Conservation (phyloP, 2,888 invertebrate species). For the Toxonevra muliebris region DNA sequence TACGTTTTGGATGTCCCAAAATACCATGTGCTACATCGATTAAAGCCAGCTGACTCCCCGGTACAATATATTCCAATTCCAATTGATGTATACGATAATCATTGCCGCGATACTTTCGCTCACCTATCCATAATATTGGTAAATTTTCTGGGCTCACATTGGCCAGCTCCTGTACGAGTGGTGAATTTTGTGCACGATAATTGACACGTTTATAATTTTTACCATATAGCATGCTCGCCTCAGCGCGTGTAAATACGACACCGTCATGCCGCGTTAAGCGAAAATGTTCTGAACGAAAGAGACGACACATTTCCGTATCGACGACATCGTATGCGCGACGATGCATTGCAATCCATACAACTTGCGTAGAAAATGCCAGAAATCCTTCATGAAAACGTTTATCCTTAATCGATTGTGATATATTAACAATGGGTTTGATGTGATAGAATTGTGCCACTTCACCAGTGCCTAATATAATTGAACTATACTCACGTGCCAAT, state of each 20-base stretch:
- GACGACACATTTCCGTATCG: slow-evolving; percentile 59
- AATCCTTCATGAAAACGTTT: slow-evolving; percentile 56
- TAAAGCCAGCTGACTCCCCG: slow-evolving; percentile 55
- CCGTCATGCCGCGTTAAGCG: slow-evolving; percentile 46
- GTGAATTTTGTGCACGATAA: slow-evolving; percentile 59
- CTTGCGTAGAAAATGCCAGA: slow-evolving; percentile 54
- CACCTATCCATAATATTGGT: slow-evolving; percentile 62
- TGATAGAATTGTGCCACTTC: slow-evolving; percentile 58
- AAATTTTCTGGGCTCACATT: slow-evolving; percentile 49
- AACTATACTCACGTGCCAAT: slow-evolving; percentile 60
- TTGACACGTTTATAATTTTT: slow-evolving; percentile 54
- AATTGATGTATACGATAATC: slow-evolving; percentile 55
- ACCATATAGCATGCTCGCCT: slow-evolving; percentile 56
- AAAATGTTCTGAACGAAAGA: slow-evolving; percentile 62
- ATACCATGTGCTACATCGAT: slow-evolving; percentile 60
- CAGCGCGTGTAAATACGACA: slow-evolving; percentile 47
- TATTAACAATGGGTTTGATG: slow-evolving; percentile 50
- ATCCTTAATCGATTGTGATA: slow-evolving; percentile 53
- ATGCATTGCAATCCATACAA: slow-evolving; percentile 62
- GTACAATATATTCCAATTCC: slow-evolving; percentile 59
- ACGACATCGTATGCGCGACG: slow-evolving; percentile 57
- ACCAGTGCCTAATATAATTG: slow-evolving; percentile 53
- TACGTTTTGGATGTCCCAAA: slow-evolving; percentile 56
- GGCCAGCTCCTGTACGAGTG: slow-evolving; percentile 57
- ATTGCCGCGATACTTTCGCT: slow-evolving; percentile 60